A percentile compares a stretch with the other conserved stretches of the same genome.
Conservation (phyloP, 1,140 invertebrate genomes). For the Heliconius congener region DNA sequence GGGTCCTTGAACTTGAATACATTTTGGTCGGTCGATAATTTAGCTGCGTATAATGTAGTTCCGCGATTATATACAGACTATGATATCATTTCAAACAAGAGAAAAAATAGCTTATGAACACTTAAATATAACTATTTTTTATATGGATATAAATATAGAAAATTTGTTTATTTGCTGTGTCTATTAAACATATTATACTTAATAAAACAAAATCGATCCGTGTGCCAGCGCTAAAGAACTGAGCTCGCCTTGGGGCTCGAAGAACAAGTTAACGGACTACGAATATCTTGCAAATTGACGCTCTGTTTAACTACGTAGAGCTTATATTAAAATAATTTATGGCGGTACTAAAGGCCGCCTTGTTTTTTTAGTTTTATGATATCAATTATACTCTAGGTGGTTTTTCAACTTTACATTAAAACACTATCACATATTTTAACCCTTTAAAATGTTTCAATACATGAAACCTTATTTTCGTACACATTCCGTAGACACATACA, state of each 20-base stretch:
- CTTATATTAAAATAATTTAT: slow-evolving; percentile 45
- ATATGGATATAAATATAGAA: neutral
- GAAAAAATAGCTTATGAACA: neutral
- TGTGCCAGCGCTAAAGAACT: slow-evolving; percentile 32
- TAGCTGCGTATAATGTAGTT: slow-evolving; percentile 43
- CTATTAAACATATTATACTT: neutral
- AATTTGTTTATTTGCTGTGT: neutral
- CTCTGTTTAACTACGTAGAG: slow-evolving; percentile 42
- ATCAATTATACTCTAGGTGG: slow-evolving; percentile 21
- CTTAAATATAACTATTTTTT: neutral
- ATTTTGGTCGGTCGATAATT: slow-evolving; percentile 74
- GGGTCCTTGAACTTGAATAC: slow-evolving; percentile 73
- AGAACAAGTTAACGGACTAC: slow-evolving; percentile 43
- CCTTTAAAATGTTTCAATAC: neutral
- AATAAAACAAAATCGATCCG: slow-evolving; percentile 15
- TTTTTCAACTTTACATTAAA: slow-evolving; percentile 12
- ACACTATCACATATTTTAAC: neutral
- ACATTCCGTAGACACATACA: slow-evolving; percentile 15
- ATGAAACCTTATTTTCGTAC: neutral
- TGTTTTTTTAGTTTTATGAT: slow-evolving; percentile 28
- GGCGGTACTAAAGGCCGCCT: slow-evolving; percentile 29
- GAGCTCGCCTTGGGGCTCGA: slow-evolving; percentile 35
- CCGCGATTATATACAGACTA: slow-evolving; percentile 44
- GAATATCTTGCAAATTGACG: slow-evolving; percentile 41
- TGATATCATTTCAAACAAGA: slow-evolving; percentile 58